Conservation (phyloP, 2,113 vertebrate species). For the Thunnus thynnus region DNA sequence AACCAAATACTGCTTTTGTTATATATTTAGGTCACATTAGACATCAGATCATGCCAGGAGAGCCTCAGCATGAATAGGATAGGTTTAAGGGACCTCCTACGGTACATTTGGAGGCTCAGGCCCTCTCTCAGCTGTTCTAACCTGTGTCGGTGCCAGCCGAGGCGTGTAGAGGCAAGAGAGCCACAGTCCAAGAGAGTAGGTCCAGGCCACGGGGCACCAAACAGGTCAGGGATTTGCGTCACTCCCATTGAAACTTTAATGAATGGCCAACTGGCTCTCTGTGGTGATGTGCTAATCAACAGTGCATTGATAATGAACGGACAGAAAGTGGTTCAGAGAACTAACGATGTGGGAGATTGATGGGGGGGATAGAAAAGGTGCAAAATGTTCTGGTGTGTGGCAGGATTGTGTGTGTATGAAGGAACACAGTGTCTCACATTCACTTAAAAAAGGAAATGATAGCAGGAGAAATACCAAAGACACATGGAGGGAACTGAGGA, state of each 20-base stretch:
- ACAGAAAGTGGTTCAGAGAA: constrained; percentile 40
- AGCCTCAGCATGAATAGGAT: constrained; percentile 22
- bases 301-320: constrained; percentile 64
- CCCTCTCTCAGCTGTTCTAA: constrained; percentile 48
- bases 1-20: constrained; percentile 11
- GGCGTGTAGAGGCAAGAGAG: constrained; percentile 41
- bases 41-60: not conserved
- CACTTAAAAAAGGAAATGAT: not conserved
- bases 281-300: constrained; percentile 65
- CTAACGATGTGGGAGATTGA: constrained; percentile 24
- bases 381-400: constrained; percentile 47
- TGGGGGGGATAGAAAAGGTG: constrained; percentile 26
- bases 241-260: constrained; percentile 71
- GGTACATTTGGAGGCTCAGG: constrained; percentile 24
- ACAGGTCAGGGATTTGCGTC: constrained; percentile 75
- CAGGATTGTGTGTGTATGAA: constrained; percentile 7
- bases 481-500: not conserved
- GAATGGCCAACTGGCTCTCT: constrained; percentile 63
- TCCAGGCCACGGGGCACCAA: constrained; percentile 46
- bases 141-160: constrained; percentile 43
- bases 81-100: constrained; percentile 30
- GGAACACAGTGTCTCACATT: not conserved
- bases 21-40: constrained; percentile 8
- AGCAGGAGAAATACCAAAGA: not conserved
- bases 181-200: constrained; percentile 52